phyloP scores from a whole-genome alignment of 2,113 vertebrate species.

The Oryzias celebensis region DNA sequence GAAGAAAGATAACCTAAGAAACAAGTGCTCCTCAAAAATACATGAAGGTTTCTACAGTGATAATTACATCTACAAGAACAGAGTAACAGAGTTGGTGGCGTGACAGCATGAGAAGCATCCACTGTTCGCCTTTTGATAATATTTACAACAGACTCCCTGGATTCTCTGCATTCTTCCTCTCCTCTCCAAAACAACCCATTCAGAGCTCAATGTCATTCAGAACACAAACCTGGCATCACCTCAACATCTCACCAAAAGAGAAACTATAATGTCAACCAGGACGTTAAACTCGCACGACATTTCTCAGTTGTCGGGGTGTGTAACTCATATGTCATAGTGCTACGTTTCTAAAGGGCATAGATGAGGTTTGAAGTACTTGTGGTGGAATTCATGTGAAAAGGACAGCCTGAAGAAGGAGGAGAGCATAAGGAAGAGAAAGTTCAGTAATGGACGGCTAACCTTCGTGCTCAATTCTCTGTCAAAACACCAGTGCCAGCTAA shows the following conservation, averaged over 20 bases:
- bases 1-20: neutral
- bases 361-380: conserved; percentile 32
- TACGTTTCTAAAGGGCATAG: conserved; percentile 32
- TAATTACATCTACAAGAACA: conserved; percentile 3
- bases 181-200: conserved; percentile 57
- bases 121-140: conserved; percentile 37
- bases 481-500: conserved; percentile 35
- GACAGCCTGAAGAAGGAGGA: conserved; percentile 16
- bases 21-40: neutral
- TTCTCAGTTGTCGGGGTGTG: conserved; percentile 14
- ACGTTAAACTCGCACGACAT: conserved; percentile 11
- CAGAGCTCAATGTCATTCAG: conserved; percentile 31
- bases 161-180: conserved; percentile 63
- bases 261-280: conserved; percentile 7
- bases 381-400: conserved; percentile 27
- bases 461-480: conserved; percentile 27
- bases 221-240: conserved; percentile 29
- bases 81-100: conserved; percentile 17
- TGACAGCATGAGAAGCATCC: conserved; percentile 22
- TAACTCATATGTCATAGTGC: conserved; percentile 9
- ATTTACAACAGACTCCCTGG: conserved; percentile 47
- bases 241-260: conserved; percentile 23
- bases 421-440: conserved; percentile 10
- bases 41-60: neutral
- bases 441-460: conserved; percentile 40